These are phyloP conservation scores for Kryptopterus vitreolus DNA, from an alignment of 2,797 vertebrate genomes.

Conservation along the genomic window DNA sequence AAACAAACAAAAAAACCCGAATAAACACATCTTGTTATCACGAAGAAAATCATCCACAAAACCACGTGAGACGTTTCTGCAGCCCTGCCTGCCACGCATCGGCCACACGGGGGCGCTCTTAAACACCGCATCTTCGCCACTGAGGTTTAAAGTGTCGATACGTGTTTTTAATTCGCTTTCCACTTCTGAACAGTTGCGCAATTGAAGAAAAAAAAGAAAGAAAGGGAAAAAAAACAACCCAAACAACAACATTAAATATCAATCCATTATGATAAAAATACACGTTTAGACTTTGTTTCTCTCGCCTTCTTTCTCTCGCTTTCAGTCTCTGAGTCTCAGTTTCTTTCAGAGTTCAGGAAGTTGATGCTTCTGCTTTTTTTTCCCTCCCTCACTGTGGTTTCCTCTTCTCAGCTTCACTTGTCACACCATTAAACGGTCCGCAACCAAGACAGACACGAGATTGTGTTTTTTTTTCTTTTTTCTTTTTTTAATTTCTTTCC, in stretches of 20 bases:
- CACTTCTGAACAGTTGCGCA: not conserved
- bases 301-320: constrained; percentile 38
- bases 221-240: not conserved
- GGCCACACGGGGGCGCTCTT: constrained; percentile 54
- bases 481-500: no score
- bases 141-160: not conserved
- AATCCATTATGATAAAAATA: no score
- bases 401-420: constrained; percentile 55
- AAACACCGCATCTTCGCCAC: not conserved
- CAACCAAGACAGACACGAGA: constrained; percentile 10
- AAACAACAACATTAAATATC: not conserved
- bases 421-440: constrained; percentile 63
- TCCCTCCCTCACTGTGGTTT: constrained; percentile 70
- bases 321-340: constrained; percentile 51
- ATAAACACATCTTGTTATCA: not conserved
- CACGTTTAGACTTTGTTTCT: constrained; percentile 7
- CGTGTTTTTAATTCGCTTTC: not conserved
- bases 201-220: not conserved
- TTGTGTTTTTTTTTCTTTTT: no score
- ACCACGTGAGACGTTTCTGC: not conserved
- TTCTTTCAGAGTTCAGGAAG: constrained; percentile 74
- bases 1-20: no score
- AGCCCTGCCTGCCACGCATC: no score
- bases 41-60: not conserved
- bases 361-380: constrained; percentile 75